Evolutionary conservation across 1,140 invertebrate species (phyloP), one percentile per base, ranked within the genome.

Genomic region (Pseudomyrmex gracilis): DNA sequence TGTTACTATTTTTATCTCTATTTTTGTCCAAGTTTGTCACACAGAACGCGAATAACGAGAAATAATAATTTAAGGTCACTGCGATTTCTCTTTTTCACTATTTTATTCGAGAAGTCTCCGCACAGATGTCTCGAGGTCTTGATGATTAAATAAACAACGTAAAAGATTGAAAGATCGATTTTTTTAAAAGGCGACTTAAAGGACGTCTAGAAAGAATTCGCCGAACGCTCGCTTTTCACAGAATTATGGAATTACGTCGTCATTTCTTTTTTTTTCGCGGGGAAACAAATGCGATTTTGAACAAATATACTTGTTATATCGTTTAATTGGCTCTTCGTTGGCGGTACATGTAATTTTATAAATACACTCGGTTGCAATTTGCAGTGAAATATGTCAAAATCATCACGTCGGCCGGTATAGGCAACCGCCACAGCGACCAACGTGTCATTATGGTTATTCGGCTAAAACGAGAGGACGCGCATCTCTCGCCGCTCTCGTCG

Each of bases 391-490:
- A 24, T 20, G 58, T 61, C 70, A 74, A 73, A 73, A 74, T 82
- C 34, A n/a, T 73, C n/a, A 12, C 47, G 13, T 9, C 51, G 51
- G 17, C 34, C 34, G 34, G 34, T 58, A 64, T 64, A n/a, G n/a
- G 24, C 24, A 43, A 71, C 53, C 43, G 53, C 60, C 43, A 20
- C 73, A 57, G 43, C 80, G 55, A 60, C 61, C 73, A 73, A 51
- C 73, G 77, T 87, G 49, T 87, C 70, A 88, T 89, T 88, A 88
- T 86, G 77, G 85, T 85, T 85, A 78, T 86, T 82, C 60, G 73
- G 63, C 61, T 83, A 85, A 88, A 83, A 83, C 78, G 73, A 87
- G 80, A 73, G 68, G 73, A 63, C n/a, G 74, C 87, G 74, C 87
- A 60, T 80, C 15, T 78, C 83, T 20, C 15, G 73, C 51, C 58